Conservation (phyloP, 2,113 vertebrate species). For the Solea senegalensis region DNA sequence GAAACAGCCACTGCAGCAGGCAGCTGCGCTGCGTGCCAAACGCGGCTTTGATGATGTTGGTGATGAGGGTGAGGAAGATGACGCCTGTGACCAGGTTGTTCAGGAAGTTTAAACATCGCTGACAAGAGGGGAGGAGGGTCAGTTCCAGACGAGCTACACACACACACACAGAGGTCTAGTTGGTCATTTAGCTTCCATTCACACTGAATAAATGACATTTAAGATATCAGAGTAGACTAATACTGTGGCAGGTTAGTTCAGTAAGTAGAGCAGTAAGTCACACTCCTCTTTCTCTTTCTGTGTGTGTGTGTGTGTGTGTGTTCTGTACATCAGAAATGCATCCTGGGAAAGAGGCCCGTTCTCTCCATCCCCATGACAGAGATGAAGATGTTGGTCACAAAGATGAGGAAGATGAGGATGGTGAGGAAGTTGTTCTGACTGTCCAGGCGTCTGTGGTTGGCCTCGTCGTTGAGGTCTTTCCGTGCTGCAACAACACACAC, state of each 20-base stretch:
- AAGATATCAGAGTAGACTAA: background rate
- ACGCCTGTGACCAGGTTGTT: constrained; percentile 85
- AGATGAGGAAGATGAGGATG: constrained; percentile 85
- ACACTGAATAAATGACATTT: constrained; percentile 18
- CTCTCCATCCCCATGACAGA: constrained; percentile 90
- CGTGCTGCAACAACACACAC: constrained; percentile 85
- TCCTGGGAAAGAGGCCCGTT: constrained; percentile 82
- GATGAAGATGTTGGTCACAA: constrained; percentile 91
- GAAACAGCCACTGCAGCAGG: constrained; percentile 72
- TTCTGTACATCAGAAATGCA: constrained; percentile 58
- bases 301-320: constrained; percentile 1
- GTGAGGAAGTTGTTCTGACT: constrained; percentile 87
- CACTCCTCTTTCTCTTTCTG: background rate
- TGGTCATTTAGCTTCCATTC: constrained; percentile 45
- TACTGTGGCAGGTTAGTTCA: constrained; percentile 40
- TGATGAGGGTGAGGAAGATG: constrained; percentile 84
- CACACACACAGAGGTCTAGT: constrained; percentile 51
- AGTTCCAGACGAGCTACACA: constrained; percentile 59
- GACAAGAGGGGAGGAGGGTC: constrained; percentile 72
- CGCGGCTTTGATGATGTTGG: constrained; percentile 90
- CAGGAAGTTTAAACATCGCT: constrained; percentile 83
- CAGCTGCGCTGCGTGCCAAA: constrained; percentile 85
- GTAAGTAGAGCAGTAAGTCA: constrained; percentile 42
- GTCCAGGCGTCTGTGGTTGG: constrained; percentile 85
- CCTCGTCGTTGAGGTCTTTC: constrained; percentile 85